phyloP scores from a whole-genome alignment of 1,140 invertebrate genomes.

The Drosophila pallidifrons region DNA sequence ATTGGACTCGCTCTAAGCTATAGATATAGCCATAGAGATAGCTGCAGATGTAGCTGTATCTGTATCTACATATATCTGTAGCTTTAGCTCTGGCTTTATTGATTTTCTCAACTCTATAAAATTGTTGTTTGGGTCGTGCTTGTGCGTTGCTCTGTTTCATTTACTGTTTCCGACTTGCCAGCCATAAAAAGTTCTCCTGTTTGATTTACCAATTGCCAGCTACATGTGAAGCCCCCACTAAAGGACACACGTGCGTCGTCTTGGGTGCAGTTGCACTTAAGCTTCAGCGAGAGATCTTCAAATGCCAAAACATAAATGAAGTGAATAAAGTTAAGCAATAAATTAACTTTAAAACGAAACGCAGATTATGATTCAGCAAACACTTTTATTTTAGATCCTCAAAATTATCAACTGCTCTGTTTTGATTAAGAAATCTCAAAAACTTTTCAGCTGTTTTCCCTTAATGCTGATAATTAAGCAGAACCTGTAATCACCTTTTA shows the following conservation, averaged over 20 bases:
- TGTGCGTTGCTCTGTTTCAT: conserved; percentile 60
- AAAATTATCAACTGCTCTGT: neutral
- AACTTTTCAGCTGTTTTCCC: conserved; percentile 1
- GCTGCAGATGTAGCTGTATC: neutral
- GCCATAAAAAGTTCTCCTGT: conserved; percentile 50
- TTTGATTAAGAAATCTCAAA: neutral
- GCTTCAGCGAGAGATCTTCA: neutral
- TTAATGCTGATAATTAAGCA: conserved; percentile 7
- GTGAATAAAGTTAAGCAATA: neutral
- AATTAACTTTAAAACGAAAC: neutral
- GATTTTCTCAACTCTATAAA: conserved; percentile 49
- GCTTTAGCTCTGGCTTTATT: conserved; percentile 58
- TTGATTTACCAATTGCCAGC: conserved; percentile 61
- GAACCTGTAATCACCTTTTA: neutral
- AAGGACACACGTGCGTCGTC: conserved; percentile 37
- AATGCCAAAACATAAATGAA: neutral
- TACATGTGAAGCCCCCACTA: conserved; percentile 50
- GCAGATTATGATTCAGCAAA: neutral
- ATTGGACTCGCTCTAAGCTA: conserved; percentile 25
- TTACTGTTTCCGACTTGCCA: conserved; percentile 19
- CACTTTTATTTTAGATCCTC: neutral
- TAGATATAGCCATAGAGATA: neutral
- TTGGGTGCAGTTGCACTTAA: neutral
- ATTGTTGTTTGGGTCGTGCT: conserved; percentile 21
- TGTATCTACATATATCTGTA: conserved; percentile 5